Conservation (phyloP, 2,888 invertebrate species). For the Argyresthia goedartella region DNA sequence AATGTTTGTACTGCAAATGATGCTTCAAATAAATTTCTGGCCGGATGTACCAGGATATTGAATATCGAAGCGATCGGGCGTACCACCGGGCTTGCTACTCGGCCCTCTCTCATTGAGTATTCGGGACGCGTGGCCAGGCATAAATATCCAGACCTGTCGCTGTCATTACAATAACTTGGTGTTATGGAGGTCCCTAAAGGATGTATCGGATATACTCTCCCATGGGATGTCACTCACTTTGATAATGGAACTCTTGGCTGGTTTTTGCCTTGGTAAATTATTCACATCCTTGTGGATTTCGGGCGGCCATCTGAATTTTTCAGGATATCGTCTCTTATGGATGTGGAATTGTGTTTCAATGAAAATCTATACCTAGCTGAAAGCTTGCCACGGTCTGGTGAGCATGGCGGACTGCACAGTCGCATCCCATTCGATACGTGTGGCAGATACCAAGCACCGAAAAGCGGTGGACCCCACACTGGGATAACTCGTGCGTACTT, state of each 20-base stretch:
- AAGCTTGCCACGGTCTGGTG: slow-evolving; percentile 49
- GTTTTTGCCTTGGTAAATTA: background rate
- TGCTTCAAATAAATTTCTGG: slow-evolving; percentile 27
- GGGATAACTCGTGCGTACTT: slow-evolving; percentile 24
- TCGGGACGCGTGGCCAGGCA: slow-evolving; percentile 55
- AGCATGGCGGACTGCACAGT: slow-evolving; percentile 24
- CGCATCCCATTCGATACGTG: slow-evolving; percentile 33
- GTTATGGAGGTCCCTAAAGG: slow-evolving; percentile 42
- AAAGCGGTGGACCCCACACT: slow-evolving; percentile 4
- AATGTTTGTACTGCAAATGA: slow-evolving; percentile 44
- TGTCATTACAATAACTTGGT: slow-evolving; percentile 63
- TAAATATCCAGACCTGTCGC: slow-evolving; percentile 60
- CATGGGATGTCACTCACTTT: slow-evolving; percentile 52
- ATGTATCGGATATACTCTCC: slow-evolving; percentile 45
- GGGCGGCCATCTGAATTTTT: background rate
- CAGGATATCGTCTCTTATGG: background rate
- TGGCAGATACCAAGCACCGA: slow-evolving; percentile 40
- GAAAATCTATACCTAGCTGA: slow-evolving; percentile 34
- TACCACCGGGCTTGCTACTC: slow-evolving; percentile 10
- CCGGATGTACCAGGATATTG: slow-evolving; percentile 31
- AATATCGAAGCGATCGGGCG: slow-evolving; percentile 23
- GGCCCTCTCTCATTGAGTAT: slow-evolving; percentile 46
- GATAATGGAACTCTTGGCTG: slow-evolving; percentile 48
- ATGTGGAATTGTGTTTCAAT: slow-evolving; percentile 4
- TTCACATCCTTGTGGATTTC: background rate